Evolutionary conservation across 1,140 invertebrate genomes (phyloP).

Genomic region (Papilio helenus): DNA sequence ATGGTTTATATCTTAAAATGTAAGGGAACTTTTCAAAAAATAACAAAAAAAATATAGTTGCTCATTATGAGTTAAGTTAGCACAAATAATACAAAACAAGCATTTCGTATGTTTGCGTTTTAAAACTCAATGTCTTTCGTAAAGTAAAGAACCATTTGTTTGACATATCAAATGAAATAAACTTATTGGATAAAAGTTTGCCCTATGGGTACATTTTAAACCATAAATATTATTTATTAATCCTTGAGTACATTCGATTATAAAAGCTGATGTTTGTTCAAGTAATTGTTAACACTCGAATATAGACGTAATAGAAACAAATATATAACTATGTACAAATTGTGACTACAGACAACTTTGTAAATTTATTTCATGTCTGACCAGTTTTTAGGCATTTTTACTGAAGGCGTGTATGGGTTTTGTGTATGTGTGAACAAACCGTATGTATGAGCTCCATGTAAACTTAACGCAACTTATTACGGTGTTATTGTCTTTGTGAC

Average conservation of each 20-base stretch:
- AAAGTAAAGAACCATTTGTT: background rate
- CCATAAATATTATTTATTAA: too few species aligned
- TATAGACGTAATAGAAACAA: background rate
- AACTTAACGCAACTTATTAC: conserved; percentile 40
- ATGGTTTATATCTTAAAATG: background rate
- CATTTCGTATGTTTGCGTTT: background rate
- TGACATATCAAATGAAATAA: background rate
- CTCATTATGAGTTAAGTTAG: background rate
- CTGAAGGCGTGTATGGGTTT: background rate
- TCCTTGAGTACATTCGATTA: too few species aligned
- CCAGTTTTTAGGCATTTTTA: conserved; percentile 17
- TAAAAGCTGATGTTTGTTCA: too few species aligned
- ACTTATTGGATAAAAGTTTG: background rate
- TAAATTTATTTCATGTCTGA: background rate
- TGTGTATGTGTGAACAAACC: background rate
- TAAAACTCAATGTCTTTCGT: background rate
- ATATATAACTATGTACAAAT: background rate
- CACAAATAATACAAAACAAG: background rate
- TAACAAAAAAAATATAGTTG: background rate
- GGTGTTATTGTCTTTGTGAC: conserved; percentile 56
- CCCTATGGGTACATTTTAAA: background rate
- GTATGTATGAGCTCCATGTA: conserved; percentile 22
- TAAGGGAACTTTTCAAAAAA: background rate
- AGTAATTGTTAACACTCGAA: background rate
- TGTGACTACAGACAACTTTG: background rate